A percentile compares a stretch with the other conserved stretches of the same genome.
Conservation (phyloP, 2,888 invertebrate genomes). For the Coenonympha glycerion region DNA sequence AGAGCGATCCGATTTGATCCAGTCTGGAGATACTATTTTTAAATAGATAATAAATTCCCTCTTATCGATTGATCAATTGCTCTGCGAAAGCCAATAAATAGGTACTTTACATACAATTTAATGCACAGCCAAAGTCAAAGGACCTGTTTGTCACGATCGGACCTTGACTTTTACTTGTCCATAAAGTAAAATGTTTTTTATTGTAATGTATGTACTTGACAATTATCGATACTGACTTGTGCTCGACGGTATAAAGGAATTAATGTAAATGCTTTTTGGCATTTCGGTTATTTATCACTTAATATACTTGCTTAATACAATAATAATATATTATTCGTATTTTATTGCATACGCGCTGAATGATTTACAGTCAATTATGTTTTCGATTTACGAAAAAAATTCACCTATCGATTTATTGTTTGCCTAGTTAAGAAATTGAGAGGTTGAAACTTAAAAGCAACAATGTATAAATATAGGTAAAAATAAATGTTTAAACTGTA, state of each 20-base stretch:
- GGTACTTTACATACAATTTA: constrained; percentile 7
- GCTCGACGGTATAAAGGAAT: constrained; percentile 10
- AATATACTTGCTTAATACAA: neutral
- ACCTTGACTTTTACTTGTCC: constrained; percentile 30
- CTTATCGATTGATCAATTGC: constrained; percentile 12
- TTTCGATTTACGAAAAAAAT: neutral
- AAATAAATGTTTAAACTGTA: too few species aligned
- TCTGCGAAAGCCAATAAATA: constrained; percentile 6
- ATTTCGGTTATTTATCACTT: constrained; percentile 6
- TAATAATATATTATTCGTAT: neutral
- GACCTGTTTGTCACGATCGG: constrained; percentile 21
- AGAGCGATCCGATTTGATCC: neutral
- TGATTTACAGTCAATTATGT: constrained; percentile 1
- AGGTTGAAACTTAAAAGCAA: too few species aligned
- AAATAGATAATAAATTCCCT: neutral
- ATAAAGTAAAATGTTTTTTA: constrained; percentile 21
- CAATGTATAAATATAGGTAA: too few species aligned
- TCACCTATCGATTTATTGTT: too few species aligned
- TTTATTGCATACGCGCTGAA: neutral
- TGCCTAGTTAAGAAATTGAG: too few species aligned
- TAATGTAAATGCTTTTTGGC: constrained; percentile 3
- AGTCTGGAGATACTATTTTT: too few species aligned
- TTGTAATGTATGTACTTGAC: constrained; percentile 20
- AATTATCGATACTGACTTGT: constrained; percentile 20
- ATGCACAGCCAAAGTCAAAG: constrained; percentile 2